Conservation (phyloP, 1,140 invertebrate genomes). For the Papilio aristodemus region DNA sequence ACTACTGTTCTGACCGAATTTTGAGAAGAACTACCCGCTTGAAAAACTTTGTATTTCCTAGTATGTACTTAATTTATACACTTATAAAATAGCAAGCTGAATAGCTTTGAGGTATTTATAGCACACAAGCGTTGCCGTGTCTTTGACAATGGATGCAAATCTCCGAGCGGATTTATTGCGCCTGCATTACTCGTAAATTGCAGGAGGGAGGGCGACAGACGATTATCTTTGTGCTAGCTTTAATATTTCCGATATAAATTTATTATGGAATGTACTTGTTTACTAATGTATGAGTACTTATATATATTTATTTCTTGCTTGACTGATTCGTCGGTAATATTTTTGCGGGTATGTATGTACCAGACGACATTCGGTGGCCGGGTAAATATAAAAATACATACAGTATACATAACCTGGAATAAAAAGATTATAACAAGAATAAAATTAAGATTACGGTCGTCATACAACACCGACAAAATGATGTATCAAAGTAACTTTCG, state of each 20-base stretch:
- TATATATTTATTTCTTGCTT: not conserved
- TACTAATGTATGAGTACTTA: not conserved
- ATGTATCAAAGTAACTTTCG: not conserved
- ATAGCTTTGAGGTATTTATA: constrained; percentile 2
- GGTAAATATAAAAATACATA: no score
- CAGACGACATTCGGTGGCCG: no score
- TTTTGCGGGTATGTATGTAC: no score
- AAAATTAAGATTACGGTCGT: no score
- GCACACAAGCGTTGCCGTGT: not conserved
- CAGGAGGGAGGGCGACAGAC: not conserved
- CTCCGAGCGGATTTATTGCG: constrained; percentile 11
- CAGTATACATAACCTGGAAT: no score
- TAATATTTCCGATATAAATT: constrained; percentile 9
- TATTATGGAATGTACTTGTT: not conserved
- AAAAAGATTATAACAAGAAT: no score
- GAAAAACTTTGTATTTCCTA: not conserved
- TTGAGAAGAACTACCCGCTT: not conserved
- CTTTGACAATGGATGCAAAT: constrained; percentile 22
- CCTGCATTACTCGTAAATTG: constrained; percentile 12
- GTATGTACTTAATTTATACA: not conserved
- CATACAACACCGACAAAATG: no score
- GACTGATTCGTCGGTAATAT: not conserved
- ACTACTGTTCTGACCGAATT: no score
- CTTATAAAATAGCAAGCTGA: not conserved
- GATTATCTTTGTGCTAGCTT: constrained; percentile 13